Evolutionary conservation across 2,113 vertebrate species (phyloP), one percentile per base, ranked within the genome.

Genomic region (Passer montanus): DNA sequence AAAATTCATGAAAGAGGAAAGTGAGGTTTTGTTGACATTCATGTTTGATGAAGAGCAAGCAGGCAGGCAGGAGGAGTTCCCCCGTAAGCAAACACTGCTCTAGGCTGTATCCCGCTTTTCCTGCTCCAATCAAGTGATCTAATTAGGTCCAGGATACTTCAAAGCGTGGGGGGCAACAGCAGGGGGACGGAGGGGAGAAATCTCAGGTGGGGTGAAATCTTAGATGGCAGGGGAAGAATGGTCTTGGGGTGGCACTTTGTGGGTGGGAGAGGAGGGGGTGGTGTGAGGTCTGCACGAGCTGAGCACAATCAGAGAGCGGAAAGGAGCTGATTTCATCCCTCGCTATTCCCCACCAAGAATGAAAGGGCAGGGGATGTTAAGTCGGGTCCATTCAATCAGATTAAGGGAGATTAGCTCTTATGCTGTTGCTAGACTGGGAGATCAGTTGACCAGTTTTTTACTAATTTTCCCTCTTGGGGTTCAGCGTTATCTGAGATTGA

Each of bases 21-120:
- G 89, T 27, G 87, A 96, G 94, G 81, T 92, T 98, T 97, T 96
- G 97, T 97, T 97, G 96, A 92, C 93, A 97, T 97, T 97, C 96
- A 91, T 95, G 96, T 97, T 97, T 97, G 97, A 97, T 97, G 96
- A 97, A 92, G 96, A 97, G 76, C 84, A 84, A 96, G 93, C 64
- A 24, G 1, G 31, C 83, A 56, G 92, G 79, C 86, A 78, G 78
- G 94, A 95, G 1, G 63, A 94, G 90, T 64, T 95, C 41, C 91
- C 85, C 90, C 3, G 0, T 72, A 80, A 97, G 93, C 95, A 97
- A 96, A 97, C 91, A 84, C 74, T 39, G 97, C 97, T 95, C 21
- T 35, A 21, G 95, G 95, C 86, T 37, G 43, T 15, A 47, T 95
- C 73, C 37, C 3, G 14, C 72, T 28, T 49, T 92, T 92, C 63